These are phyloP conservation scores for Noturus placidus DNA, from an alignment of 2,113 vertebrate genomes.

Conservation along the genomic window DNA sequence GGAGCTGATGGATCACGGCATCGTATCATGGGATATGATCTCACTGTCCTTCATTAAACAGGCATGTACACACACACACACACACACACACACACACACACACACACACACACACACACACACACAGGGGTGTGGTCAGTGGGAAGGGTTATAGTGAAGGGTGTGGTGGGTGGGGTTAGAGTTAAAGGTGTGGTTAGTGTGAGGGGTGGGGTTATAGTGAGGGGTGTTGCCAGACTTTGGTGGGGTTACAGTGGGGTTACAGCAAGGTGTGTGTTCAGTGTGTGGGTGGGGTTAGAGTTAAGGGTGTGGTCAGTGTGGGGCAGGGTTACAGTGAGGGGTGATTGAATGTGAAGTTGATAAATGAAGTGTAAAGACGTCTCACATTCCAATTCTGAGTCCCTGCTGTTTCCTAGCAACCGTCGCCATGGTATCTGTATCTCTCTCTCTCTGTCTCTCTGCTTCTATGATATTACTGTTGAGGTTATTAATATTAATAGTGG, in stretches of 20 bases:
- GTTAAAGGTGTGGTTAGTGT: not conserved
- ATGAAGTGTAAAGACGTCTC: not conserved
- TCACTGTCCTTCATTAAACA: slow-evolving; percentile 97
- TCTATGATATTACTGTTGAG: not conserved
- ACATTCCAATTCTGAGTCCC: not conserved
- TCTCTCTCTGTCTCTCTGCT: not conserved
- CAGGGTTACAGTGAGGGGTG: not conserved
- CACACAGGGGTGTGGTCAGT: not conserved
- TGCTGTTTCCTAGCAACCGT: slow-evolving; percentile 19
- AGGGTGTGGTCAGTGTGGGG: not conserved
- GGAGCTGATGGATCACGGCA: slow-evolving; percentile 98
- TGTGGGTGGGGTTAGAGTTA: not conserved
- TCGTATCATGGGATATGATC: slow-evolving; percentile 97
- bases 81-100: not conserved
- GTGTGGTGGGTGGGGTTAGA: not conserved
- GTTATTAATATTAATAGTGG: not conserved
- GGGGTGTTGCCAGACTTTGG: too few species aligned
- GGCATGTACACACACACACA: slow-evolving; percentile 66
- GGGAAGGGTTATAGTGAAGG: not conserved
- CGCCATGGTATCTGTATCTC: not conserved
- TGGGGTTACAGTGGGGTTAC: not conserved
- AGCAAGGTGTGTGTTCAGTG: not conserved
- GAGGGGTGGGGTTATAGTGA: not conserved
- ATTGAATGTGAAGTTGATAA: not conserved
- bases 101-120: not conserved